Evolutionary conservation across 23 tunicate genomes (phyloP).

Genomic region (Oikopleura albicans): DNA sequence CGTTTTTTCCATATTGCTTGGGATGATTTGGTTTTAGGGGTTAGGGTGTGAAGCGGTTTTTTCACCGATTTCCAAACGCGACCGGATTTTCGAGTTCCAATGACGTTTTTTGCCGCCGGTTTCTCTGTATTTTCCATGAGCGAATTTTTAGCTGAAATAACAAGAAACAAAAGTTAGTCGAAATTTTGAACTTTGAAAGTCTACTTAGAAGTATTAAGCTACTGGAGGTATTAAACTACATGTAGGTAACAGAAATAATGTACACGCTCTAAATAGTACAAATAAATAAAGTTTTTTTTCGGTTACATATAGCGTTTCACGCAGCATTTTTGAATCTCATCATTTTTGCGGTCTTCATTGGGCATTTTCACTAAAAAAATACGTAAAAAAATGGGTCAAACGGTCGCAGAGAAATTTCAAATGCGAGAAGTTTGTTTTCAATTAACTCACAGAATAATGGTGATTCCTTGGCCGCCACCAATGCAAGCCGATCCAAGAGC

Average conservation of each 20-base stretch:
- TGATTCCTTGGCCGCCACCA: slow-evolving; percentile 98
- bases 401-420: too few species aligned
- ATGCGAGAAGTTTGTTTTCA: too few species aligned
- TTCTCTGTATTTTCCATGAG: too few species aligned
- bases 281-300: too few species aligned
- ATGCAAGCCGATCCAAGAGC: slow-evolving; percentile 98
- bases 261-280: too few species aligned
- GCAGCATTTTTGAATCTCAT: too few species aligned
- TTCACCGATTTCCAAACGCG: background rate
- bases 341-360: too few species aligned
- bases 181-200: background rate
- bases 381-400: background rate
- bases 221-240: too few species aligned
- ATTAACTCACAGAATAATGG: slow-evolving; percentile 50
- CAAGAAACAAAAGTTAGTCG: too few species aligned
- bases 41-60: background rate
- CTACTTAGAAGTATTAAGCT: too few species aligned
- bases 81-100: background rate
- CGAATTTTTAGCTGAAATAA: background rate
- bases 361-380: background rate
- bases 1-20: background rate
- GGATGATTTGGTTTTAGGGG: background rate
- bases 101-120: background rate
- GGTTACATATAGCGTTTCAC: too few species aligned
- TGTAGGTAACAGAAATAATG: too few species aligned